Base-by-base conservation (phyloP, 2,797 vertebrate genomes). In the Pempheris klunzingeri region DNA sequence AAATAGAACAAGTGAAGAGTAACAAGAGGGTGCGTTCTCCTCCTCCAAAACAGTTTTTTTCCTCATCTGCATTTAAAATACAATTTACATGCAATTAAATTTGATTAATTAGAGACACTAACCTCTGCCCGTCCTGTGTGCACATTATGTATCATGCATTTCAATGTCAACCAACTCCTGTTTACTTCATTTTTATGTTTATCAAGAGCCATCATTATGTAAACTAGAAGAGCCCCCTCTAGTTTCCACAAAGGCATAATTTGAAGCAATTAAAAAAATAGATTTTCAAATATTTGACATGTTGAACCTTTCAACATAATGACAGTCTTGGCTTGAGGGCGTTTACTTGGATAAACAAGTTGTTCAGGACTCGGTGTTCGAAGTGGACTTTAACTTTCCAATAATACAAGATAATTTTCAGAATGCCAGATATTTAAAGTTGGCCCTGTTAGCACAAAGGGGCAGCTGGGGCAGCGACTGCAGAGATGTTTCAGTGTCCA, bases 401-500 rank as follows among this genome's bases (percentile, higher is more conserved):
- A 46, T 61, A 39, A 59, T 43, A 46, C 34, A 14, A 62, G 54
- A 77, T 77, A 0, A 62, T 81, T 36, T 78, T 72, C 54, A 43
- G 47, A 79, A 82, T 78, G 78, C 30, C 71, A 78, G 61, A 66
- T 89, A 80, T 90, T 91, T 87, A 85, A 82, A 92, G 89, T 84
- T 78, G 74, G 76, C 82, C 87, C 88, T 92, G 91, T 90, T 91
- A 90, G 85, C 64, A 71, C 30, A 61, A 81, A 82, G 50, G 89
- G 89, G 87, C 88, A 84, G 90, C 88, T 81, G 90, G 85, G 90
- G 87, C 85, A 76, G 81, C 28, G 80, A 59, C 88, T 88, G 87
- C 88, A 88, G 96, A 97, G 96, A 97, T 97, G 96, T 96, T 95
- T 96, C 95, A 96, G 97, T 98, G 97, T 98, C 98, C 97, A 96